Evolutionary conservation across 2,888 invertebrate species (phyloP), one percentile per base, ranked within the genome.

Genomic region (Vesta saturnalis): DNA sequence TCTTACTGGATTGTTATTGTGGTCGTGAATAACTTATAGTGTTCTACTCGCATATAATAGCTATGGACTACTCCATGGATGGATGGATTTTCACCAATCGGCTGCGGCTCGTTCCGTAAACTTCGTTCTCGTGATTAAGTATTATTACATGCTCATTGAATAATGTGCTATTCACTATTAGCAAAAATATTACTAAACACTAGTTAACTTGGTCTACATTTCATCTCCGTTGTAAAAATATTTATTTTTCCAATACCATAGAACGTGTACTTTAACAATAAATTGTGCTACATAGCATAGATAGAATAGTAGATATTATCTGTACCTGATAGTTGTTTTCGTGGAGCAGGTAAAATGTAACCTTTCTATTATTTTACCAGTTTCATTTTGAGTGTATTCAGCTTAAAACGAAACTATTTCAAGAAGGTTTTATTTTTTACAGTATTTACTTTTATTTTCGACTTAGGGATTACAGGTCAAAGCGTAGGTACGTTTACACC

Each of bases 381-480:
- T 15, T 16, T 49, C 1, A n/a, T 43, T 43, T 43, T n/a, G n/a
- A 14, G 14, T 4, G 43, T 43, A 43, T n/a, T 43, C 14, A 43
- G 30, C 14, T 43, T 43, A 6, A 43, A 2, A 5, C 2, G 5
- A 39, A 14, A 39, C 19, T 19, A 54, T 54, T 55, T 23, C 39
- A 39, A 39, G 15, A 4, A 16, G 49, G 16, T 49, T 49, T 2
- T 49, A 18, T 49, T 10, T 49, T 14, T 49, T 6, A 43, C 64
- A 68, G 68, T 68, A 68, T 68, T 68, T 74, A 72, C 74, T 77
- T 79, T 76, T 78, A 74, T 78, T 77, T 74, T 66, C 67, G 74
- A 75, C 79, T 80, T 79, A 80, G 80, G 79, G 78, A 79, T 77
- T 73, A 75, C 70, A 72, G 71, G 70, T 73, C 75, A 71, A 76